These are phyloP conservation scores for Mormyrus proboscirostris DNA, from an alignment of 2,797 vertebrate genomes.

Conservation along the genomic window DNA sequence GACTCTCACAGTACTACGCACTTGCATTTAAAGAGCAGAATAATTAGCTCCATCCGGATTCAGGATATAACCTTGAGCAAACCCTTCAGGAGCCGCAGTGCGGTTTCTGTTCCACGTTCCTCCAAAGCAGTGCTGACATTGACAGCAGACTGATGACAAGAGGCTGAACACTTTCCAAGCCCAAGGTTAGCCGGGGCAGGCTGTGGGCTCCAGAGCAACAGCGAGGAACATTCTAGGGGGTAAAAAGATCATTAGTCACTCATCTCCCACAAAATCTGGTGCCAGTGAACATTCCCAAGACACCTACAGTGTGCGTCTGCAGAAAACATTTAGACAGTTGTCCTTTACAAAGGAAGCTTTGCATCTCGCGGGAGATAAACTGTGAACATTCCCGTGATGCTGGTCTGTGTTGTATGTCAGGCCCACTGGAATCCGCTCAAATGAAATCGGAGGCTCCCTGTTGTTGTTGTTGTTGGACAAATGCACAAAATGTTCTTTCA, in stretches of 20 bases:
- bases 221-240: neutral
- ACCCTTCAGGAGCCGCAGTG: neutral
- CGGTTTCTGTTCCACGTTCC: neutral
- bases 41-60: neutral
- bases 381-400: neutral
- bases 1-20: neutral
- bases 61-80: neutral
- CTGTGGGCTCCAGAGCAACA: neutral
- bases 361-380: neutral
- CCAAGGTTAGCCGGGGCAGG: neutral
- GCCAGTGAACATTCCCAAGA: neutral
- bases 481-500: neutral
- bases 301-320: neutral
- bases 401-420: neutral
- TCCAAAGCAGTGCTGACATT: neutral
- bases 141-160: neutral
- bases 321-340: neutral
- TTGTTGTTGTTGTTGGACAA: neutral
- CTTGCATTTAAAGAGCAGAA: neutral
- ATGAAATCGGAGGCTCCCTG: neutral
- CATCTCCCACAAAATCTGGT: neutral
- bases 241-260: neutral
- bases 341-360: neutral
- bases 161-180: neutral
- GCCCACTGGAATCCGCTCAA: neutral